These are phyloP conservation scores for Artibeus jamaicensis DNA, from an alignment of 2,797 vertebrate genomes.

Conservation along the genomic window DNA sequence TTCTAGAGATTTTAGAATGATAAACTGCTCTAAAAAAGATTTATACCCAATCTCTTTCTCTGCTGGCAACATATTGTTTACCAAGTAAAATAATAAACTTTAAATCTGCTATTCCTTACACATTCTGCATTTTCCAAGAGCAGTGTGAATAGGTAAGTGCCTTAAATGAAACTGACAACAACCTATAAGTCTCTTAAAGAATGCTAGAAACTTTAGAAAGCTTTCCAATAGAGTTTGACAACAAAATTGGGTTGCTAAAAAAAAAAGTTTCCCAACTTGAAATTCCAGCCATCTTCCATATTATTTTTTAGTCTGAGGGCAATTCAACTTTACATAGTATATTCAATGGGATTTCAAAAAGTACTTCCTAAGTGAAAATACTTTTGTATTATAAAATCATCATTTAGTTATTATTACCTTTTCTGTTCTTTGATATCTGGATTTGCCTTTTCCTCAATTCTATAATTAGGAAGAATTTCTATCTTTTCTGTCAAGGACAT, in stretches of 20 bases:
- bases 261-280: constrained; percentile 26
- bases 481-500: constrained; percentile 34
- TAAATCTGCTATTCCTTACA: constrained; percentile 45
- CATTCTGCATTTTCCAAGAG: constrained; percentile 26
- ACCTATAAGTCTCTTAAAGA: neutral
- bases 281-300: constrained; percentile 10
- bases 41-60: constrained; percentile 34
- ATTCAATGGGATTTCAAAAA: constrained; percentile 52
- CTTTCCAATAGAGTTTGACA: neutral
- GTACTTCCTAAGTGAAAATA: constrained; percentile 11
- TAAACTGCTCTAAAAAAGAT: constrained; percentile 59
- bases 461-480: constrained; percentile 15
- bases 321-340: constrained; percentile 38
- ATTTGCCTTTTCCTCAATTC: constrained; percentile 18
- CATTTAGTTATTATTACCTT: constrained; percentile 29
- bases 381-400: constrained; percentile 54
- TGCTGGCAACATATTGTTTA: neutral
- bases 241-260: constrained; percentile 37
- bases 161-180: constrained; percentile 24
- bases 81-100: constrained; percentile 56
- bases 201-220: constrained; percentile 15
- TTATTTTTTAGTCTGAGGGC: constrained; percentile 51
- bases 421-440: neutral
- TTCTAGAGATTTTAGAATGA: constrained; percentile 41
- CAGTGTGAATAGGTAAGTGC: neutral